A percentile compares a stretch with the other conserved stretches of the same genome.
Evolutionary conservation across 2,888 invertebrate genomes (phyloP).

Genomic region (Lithophane socia): DNA sequence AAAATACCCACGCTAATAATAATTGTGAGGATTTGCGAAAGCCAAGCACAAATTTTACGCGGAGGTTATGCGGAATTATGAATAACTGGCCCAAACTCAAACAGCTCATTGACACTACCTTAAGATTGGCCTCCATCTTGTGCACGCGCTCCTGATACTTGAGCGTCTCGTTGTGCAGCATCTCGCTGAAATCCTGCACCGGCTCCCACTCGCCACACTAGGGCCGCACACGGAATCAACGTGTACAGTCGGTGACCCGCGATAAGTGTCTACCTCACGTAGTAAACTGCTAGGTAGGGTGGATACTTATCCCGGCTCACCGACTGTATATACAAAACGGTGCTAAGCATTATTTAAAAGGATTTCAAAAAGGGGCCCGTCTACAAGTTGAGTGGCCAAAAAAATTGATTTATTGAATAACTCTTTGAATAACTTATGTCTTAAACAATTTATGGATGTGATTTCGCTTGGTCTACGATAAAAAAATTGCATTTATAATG

Average conservation of each 20-base stretch:
- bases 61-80: too few species aligned
- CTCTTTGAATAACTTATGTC: neutral
- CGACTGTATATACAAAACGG: slow-evolving; percentile 29
- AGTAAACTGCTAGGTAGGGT: neutral
- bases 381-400: neutral
- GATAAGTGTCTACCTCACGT: neutral
- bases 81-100: neutral
- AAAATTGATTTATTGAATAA: neutral
- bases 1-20: neutral
- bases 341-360: slow-evolving; percentile 21
- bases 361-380: neutral
- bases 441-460: neutral
- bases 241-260: slow-evolving; percentile 29
- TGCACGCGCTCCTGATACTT: slow-evolving; percentile 76
- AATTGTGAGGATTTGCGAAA: neutral
- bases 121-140: slow-evolving; percentile 78
- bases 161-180: slow-evolving; percentile 71
- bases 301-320: slow-evolving; percentile 6
- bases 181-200: slow-evolving; percentile 76
- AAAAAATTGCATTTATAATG: neutral
- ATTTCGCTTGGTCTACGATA: neutral
- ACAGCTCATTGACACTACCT: slow-evolving; percentile 66
- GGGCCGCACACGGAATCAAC: slow-evolving; percentile 51
- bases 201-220: slow-evolving; percentile 83
- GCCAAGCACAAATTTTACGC: too few species aligned